Evolutionary conservation across 2,888 invertebrate genomes (phyloP).

Genomic region (Ecliptopera silaceata): DNA sequence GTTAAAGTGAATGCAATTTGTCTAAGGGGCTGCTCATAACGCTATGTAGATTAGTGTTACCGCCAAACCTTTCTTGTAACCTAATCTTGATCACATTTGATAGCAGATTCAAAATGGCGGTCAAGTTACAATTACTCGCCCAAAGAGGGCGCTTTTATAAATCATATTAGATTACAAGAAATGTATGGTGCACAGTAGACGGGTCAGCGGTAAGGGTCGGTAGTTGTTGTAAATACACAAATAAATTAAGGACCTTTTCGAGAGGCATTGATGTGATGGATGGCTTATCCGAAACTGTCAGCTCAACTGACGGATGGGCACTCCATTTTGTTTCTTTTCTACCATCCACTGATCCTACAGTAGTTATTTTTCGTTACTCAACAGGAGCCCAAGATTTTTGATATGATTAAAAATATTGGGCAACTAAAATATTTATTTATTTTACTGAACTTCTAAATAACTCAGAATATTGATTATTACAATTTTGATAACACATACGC

Average conservation of each 20-base stretch:
- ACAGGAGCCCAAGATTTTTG: no score
- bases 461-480: no score
- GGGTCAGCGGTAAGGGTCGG: conserved; percentile 42
- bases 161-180: conserved; percentile 5
- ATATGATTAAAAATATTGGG: no score
- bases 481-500: no score
- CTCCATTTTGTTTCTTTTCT: neutral
- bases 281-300: neutral
- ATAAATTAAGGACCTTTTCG: neutral
- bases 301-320: neutral
- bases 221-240: conserved; percentile 36
- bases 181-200: conserved; percentile 26
- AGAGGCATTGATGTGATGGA: neutral
- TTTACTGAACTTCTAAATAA: no score
- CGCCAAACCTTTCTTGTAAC: conserved; percentile 32
- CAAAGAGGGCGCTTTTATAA: conserved; percentile 7
- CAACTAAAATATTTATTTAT: no score
- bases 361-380: no score
- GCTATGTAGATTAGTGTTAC: conserved; percentile 36
- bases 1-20: conserved; percentile 19
- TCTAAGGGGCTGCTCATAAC: conserved; percentile 18
- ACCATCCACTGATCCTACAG: neutral
- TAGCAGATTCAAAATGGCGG: neutral
- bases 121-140: neutral
- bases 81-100: neutral